These are phyloP conservation scores for Streptopelia turtur DNA, from an alignment of 2,797 vertebrate species.

Conservation along the genomic window DNA sequence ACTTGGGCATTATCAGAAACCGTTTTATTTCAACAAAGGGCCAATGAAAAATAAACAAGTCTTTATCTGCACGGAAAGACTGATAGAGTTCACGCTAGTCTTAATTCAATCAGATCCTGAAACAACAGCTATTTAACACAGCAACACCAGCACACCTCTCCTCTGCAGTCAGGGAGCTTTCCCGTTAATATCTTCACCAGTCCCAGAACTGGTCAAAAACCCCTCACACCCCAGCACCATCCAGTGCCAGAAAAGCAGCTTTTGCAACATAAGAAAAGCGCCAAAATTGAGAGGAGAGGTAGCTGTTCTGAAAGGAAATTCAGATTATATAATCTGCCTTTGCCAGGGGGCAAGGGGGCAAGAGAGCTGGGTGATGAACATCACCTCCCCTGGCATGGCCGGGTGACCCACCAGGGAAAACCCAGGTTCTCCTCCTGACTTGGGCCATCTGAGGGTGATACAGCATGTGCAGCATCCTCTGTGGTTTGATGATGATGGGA, in stretches of 20 bases:
- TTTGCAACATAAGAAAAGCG: not conserved
- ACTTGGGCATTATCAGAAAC: conserved; percentile 80
- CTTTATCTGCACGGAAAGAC: conserved; percentile 74
- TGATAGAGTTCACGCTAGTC: conserved; percentile 64
- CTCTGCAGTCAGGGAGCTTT: not conserved
- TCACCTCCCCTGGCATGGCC: accelerated
- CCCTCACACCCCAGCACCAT: not conserved
- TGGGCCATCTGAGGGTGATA: not conserved
- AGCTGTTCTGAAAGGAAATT: not conserved
- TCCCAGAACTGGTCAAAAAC: not conserved
- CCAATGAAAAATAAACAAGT: conserved; percentile 75
- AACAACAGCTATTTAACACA: conserved; percentile 17
- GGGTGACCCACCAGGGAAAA: not conserved
- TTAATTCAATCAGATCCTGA: conserved; percentile 77
- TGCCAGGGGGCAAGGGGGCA: not conserved
- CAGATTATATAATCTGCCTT: not conserved
- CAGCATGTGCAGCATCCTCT: not conserved
- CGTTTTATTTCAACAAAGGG: conserved; percentile 75
- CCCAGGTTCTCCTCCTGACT: not conserved
- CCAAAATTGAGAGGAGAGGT: not conserved
- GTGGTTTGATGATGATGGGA: not conserved
- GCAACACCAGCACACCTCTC: not conserved
- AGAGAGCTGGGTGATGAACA: not conserved
- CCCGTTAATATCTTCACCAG: not conserved
- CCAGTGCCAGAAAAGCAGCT: not conserved